Evolutionary conservation across 2,888 invertebrate species (phyloP).

Genomic region (Pollenia amentaria): DNA sequence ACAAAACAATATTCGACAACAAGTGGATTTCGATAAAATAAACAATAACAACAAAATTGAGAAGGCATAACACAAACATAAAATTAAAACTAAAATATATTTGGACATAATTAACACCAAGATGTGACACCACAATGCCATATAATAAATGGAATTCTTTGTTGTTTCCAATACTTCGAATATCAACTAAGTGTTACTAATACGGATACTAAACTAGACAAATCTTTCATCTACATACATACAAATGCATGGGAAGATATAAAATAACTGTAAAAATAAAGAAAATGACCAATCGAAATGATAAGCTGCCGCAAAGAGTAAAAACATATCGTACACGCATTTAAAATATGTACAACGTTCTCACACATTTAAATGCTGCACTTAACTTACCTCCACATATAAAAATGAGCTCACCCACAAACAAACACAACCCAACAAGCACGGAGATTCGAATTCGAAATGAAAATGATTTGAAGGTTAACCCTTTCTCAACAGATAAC

Average conservation of each 20-base stretch:
- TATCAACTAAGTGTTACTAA: constrained; percentile 34
- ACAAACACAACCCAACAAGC: no score
- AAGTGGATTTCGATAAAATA: constrained; percentile 70
- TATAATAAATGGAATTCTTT: constrained; percentile 48
- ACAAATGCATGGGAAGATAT: neutral
- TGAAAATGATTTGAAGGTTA: no score
- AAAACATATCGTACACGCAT: neutral
- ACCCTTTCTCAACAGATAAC: no score
- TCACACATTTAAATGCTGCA: neutral
- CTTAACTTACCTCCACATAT: no score
- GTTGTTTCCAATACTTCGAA: constrained; percentile 4
- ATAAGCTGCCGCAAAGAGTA: neutral
- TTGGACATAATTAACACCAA: constrained; percentile 75
- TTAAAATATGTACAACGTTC: neutral
- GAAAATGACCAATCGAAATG: constrained; percentile 28
- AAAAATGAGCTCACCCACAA: no score
- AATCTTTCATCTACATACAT: constrained; percentile 7
- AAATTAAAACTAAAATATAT: constrained; percentile 34
- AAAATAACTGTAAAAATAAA: constrained; percentile 27
- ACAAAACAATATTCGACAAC: constrained; percentile 72
- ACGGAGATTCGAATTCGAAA: no score
- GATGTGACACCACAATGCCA: constrained; percentile 74
- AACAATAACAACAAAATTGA: constrained; percentile 19
- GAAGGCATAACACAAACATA: constrained; percentile 33
- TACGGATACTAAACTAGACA: constrained; percentile 18